Percentiles rank a stretch among this genome's conserved stretches.
These are phyloP conservation scores for Scopus umbretta DNA, from an alignment of 2,113 vertebrate species.

Conservation along the genomic window DNA sequence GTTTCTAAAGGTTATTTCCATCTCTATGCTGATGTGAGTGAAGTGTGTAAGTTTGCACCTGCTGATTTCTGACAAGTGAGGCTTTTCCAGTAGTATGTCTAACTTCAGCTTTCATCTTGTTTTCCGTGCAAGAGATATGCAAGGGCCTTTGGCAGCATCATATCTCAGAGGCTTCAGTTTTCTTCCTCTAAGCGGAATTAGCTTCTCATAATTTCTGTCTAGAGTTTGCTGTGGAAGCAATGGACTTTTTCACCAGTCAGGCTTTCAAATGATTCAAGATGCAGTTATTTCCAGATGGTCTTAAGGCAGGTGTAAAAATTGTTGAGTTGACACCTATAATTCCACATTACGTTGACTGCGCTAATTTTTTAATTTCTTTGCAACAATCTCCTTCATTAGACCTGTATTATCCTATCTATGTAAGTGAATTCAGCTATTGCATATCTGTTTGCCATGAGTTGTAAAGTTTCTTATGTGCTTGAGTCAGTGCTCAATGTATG, in stretches of 20 bases:
- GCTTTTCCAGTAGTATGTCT: background rate
- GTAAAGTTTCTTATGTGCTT: background rate
- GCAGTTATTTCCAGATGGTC: background rate
- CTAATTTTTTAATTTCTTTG: background rate
- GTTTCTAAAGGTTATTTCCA: background rate
- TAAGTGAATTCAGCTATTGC: background rate
- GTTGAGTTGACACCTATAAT: background rate
- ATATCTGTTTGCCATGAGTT: background rate
- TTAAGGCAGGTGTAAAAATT: background rate
- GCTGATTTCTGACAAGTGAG: constrained; percentile 4
- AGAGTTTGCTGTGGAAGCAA: background rate
- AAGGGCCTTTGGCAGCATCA: background rate
- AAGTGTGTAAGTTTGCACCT: background rate
- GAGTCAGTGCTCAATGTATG: background rate
- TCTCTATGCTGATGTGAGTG: background rate
- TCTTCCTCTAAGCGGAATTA: background rate
- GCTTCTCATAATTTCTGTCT: background rate
- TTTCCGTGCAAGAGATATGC: background rate
- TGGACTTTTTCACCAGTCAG: background rate
- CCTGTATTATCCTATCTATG: background rate
- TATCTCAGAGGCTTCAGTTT: background rate
- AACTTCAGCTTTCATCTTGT: background rate
- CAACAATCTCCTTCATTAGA: background rate
- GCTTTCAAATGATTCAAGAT: background rate
- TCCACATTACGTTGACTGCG: background rate